phyloP scores from a whole-genome alignment of 2,113 vertebrate genomes.

The Siniperca chuatsi region DNA sequence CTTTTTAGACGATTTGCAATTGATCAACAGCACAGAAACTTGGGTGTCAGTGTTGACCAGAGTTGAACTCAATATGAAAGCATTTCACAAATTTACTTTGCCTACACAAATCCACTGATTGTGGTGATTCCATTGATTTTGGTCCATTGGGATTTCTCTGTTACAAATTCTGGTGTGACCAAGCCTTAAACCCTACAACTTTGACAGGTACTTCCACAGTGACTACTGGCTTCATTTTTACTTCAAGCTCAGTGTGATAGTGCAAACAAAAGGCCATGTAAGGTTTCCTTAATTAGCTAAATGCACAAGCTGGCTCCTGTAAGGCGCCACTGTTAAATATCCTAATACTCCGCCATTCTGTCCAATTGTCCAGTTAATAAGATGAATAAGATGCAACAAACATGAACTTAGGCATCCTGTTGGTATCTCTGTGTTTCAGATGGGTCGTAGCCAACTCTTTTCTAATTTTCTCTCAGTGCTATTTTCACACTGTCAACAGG shows the following conservation, averaged over 20 bases:
- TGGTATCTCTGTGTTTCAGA: constrained; percentile 14
- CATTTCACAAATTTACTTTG: not conserved
- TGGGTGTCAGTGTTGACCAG: not conserved
- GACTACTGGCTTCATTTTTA: not conserved
- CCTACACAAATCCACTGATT: not conserved
- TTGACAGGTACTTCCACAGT: not conserved
- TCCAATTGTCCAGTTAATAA: not conserved
- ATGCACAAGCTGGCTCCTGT: not conserved
- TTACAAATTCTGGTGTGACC: not conserved
- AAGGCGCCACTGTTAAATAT: not conserved
- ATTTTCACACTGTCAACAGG: constrained; percentile 6
- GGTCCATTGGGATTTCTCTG: not conserved
- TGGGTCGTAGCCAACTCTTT: not conserved
- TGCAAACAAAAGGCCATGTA: not conserved
- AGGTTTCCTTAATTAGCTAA: not conserved
- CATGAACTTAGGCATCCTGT: not conserved
- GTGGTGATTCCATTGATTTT: not conserved
- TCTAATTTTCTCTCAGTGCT: not conserved
- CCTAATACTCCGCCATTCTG: not conserved
- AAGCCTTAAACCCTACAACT: not conserved
- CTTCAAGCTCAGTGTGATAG: not conserved
- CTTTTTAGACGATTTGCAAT: not conserved
- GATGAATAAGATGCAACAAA: not conserved
- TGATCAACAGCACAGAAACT: not conserved
- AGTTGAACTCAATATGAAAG: not conserved